phyloP scores from a whole-genome alignment of 2,113 vertebrate species.

The Oreotragus oreotragus region DNA sequence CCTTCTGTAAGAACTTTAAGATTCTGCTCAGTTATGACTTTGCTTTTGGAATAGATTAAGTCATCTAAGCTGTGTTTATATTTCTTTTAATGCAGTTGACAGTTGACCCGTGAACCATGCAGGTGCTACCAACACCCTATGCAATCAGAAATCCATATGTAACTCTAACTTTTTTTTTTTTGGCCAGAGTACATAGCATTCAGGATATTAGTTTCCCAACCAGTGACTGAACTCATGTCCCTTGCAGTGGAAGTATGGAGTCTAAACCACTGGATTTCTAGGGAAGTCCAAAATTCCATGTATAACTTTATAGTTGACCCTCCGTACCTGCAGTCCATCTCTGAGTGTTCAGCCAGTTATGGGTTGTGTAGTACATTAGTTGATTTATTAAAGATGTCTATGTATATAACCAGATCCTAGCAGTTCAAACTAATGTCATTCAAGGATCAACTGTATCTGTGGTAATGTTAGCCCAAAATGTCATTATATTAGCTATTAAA shows the following conservation, averaged over 20 bases:
- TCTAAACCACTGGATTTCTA: neutral
- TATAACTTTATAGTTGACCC: neutral
- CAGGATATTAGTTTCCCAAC: neutral
- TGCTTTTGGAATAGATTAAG: neutral
- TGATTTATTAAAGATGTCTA: neutral
- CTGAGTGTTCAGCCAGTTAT: neutral
- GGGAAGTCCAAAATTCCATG: neutral
- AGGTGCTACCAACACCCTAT: neutral
- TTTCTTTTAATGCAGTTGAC: neutral
- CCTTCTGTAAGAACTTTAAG: neutral
- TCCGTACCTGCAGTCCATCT: neutral
- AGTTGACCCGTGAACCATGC: neutral
- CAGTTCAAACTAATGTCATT: neutral
- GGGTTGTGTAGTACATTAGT: neutral
- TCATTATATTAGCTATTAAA: neutral
- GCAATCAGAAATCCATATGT: neutral
- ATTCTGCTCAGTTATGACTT: neutral
- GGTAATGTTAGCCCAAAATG: neutral
- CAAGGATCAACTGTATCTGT: neutral
- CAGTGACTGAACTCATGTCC: neutral
- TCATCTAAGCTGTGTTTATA: neutral
- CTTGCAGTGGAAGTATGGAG: neutral
- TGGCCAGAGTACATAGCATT: neutral
- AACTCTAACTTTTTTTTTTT: neutral
- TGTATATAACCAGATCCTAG: neutral